Conservation (phyloP, 2,797 vertebrate species). For the Gephyroberyx darwinii region DNA sequence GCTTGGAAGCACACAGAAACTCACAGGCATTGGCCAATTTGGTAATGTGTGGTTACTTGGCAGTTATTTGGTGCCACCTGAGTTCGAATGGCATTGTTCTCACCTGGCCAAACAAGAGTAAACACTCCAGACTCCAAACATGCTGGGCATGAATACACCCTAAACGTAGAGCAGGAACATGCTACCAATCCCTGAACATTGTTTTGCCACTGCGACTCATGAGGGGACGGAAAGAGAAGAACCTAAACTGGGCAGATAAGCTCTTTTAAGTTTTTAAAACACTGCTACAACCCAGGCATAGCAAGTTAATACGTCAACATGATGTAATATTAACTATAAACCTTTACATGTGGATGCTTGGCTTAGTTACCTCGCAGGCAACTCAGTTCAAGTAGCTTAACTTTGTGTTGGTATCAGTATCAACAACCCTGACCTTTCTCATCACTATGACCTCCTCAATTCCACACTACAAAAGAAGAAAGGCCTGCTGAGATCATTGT, state of each 20-base stretch:
- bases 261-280: slow-evolving; percentile 22
- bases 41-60: too few relatives aligned
- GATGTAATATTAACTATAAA: slow-evolving; percentile 49
- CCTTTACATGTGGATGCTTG: slow-evolving; percentile 17
- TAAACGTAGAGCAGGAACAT: too few relatives aligned
- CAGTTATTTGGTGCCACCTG: too few relatives aligned
- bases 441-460: background rate
- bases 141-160: too few relatives aligned
- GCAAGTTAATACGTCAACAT: slow-evolving; percentile 29
- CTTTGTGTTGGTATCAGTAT: background rate
- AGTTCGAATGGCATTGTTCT: too few relatives aligned
- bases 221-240: background rate
- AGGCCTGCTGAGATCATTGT: background rate
- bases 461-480: background rate
- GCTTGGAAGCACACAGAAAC: too few relatives aligned
- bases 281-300: background rate
- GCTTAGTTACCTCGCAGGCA: background rate
- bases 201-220: too few relatives aligned
- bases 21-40: too few relatives aligned
- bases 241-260: background rate
- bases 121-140: too few relatives aligned
- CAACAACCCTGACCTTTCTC: too few relatives aligned
- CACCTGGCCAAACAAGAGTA: too few relatives aligned
- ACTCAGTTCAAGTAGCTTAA: background rate
- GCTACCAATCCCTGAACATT: too few relatives aligned